A percentile compares a stretch with the other conserved stretches of the same genome.
Conservation (phyloP, 2,797 vertebrate genomes). For the Notoglanidium macrostoma region DNA sequence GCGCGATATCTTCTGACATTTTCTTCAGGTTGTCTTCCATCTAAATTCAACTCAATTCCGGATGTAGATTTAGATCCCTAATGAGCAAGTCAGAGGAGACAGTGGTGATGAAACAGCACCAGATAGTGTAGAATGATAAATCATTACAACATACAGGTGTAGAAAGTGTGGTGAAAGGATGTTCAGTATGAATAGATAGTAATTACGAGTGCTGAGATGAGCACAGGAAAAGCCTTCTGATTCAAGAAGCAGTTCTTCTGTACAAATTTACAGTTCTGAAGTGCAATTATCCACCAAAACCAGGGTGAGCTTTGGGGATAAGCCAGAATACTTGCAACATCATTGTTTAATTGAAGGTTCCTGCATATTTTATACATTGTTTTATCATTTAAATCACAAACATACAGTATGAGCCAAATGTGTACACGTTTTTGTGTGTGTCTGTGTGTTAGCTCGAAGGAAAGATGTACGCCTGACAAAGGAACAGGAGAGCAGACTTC, state of each 20-base stretch:
- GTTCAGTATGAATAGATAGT: neutral
- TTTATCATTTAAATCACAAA: neutral
- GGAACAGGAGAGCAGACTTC: conserved; percentile 96
- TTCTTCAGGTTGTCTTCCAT: neutral
- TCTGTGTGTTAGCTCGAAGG: conserved; percentile 80
- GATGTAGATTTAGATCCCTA: neutral
- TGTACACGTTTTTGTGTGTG: neutral
- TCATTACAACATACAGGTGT: neutral
- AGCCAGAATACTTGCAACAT: neutral
- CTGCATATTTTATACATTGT: neutral
- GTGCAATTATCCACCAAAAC: neutral
- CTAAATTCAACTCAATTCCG: neutral
- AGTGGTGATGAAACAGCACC: neutral
- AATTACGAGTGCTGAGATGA: neutral
- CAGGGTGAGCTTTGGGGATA: neutral
- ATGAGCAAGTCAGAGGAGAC: neutral
- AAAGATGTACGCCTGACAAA: conserved; percentile 93
- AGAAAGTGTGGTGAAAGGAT: neutral
- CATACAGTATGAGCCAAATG: neutral
- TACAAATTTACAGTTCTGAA: no score
- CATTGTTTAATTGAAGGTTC: neutral
- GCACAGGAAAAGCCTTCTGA: neutral
- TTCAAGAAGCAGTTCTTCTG: neutral
- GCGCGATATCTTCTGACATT: neutral
- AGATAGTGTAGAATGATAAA: neutral